Evolutionary conservation across 2,888 invertebrate species (phyloP), one percentile per base, ranked within the genome.

Genomic region (Mamestra brassicae): DNA sequence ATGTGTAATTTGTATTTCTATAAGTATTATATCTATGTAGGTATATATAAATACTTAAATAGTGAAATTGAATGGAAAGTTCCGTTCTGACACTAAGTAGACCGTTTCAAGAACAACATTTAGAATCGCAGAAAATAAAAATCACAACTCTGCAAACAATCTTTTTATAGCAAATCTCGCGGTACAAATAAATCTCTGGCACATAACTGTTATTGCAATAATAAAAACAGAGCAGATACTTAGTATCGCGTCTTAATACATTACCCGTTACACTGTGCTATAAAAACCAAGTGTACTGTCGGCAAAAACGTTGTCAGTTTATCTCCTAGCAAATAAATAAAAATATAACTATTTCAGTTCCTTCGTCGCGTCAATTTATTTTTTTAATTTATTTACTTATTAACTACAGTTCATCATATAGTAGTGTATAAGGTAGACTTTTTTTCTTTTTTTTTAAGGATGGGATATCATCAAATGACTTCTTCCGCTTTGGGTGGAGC

Each of bases 181-280:
- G 67, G 52, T 70, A 47, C 52, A 74, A 78, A 82, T 74, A 76
- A 76, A 78, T 72, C 68, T 84, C 52, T 26, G n/a, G 47, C 54
- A 62, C 47, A 70, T 75, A 78, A 78, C 76, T 78, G 70, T 77
- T 84, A 78, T 81, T 74, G 72, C 76, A 80, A 81, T 76, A 78
- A 78, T 84, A 81, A 87, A 86, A 76, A 74, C 60, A 73, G 57
- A 73, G 69, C 60, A 69, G 75, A 79, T 68, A 85, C 78, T 81
- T 76, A 78, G 82, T 80, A 78, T 71, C 69, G 47, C 67, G 67
- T 81, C 77, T 78, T 82, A 81, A 85, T 85, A 89, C 85, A 88
- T 83, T 85, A 87, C 80, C 83, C 84, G 87, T 87, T 82, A 87
- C 84, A 82, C 60, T 79, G 72, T 74, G 81, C 85, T 72, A 84